These are phyloP conservation scores for Enteromius argenteus DNA, from an alignment of 2,797 vertebrate genomes.

Conservation along the genomic window DNA sequence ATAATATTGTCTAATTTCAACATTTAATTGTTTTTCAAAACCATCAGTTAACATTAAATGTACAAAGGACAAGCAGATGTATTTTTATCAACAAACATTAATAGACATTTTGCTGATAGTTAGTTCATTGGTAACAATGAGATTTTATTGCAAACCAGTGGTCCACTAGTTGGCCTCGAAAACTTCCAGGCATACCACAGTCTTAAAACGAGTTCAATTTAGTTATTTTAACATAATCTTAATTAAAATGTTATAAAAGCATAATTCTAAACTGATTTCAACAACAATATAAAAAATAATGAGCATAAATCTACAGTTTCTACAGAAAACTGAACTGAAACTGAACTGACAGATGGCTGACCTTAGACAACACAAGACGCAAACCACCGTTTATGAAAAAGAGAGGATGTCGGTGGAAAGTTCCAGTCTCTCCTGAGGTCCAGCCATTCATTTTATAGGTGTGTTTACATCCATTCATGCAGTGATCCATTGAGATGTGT, in stretches of 20 bases:
- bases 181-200: not conserved
- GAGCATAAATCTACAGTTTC: too few relatives aligned
- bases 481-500: constrained; percentile 21
- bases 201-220: too few relatives aligned
- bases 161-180: not conserved
- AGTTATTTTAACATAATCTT: not conserved
- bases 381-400: not conserved
- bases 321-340: too few relatives aligned
- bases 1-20: not conserved
- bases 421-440: not conserved
- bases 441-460: not conserved
- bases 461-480: not conserved
- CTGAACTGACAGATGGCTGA: too few relatives aligned
- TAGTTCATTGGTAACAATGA: not conserved
- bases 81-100: too few relatives aligned
- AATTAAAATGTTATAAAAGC: not conserved
- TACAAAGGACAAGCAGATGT: too few relatives aligned
- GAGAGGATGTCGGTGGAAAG: not conserved
- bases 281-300: not conserved
- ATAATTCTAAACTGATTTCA: not conserved
- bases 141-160: not conserved
- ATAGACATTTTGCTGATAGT: too few relatives aligned
- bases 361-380: not conserved
- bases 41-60: not conserved
- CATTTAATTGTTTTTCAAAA: not conserved